Evolutionary conservation across 2,113 vertebrate species (phyloP), one percentile per base, ranked within the genome.

Genomic region (Mionectes macconnelli): DNA sequence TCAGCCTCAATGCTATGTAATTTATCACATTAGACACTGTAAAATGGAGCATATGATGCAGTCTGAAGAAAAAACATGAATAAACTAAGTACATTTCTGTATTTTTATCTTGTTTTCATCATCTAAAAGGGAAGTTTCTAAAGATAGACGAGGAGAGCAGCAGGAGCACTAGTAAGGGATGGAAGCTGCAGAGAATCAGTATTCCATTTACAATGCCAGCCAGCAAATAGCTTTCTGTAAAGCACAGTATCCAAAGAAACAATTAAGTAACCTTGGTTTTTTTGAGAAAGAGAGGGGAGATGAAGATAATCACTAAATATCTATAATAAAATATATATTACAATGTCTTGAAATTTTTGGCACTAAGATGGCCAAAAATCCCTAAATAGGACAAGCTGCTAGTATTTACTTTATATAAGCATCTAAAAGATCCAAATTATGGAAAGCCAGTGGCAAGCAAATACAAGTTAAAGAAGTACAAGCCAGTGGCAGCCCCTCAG

Each of bases 121-220:
- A 0, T 90, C 56, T 95, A 56, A 84, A 94, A 93, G 83, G 33
- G 83, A 95, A 81, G 39, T 92, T 96, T 90, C 95, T 96, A 92
- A 95, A 89, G 79, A 92, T 49, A 96, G 84, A 87, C 47, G 35
- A 96, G 62, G 57, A 76, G 67, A 96, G 67, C 87, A 93, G 92
- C 72, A 96, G 85, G 75, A 97, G 82, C 68, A 93, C 87, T 59
- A 59, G 72, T 57, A 78, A 89, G 45, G 82, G 30, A 84, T 90
- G 52, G 83, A 95, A 95, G 35, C 80, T 93, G 72, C 40, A 92
- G 86, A 49, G 88, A 96, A 96, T 89, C 88, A 94, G 88, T 89
- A 90, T 95, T 96, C 76, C 64, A 56, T 80, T 86, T 93, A 86
- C 55, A 90, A 66, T 2, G 9, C 39, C 72, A 94, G 79, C 37